These are phyloP conservation scores for Enteromius treurensis DNA, from an alignment of 2,797 vertebrate species.

Conservation along the genomic window DNA sequence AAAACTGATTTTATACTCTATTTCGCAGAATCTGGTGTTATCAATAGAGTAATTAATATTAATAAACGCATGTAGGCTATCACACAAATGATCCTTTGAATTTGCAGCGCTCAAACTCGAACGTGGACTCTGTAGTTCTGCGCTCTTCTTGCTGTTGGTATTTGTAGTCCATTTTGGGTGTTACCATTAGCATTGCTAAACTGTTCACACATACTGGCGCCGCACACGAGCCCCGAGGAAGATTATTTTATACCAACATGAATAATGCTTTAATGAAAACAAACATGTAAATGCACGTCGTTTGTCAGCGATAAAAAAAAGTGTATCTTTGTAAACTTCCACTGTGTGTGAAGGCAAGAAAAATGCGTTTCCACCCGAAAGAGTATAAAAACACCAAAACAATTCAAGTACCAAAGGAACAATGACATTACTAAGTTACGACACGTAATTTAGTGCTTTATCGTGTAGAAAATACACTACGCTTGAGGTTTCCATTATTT, in stretches of 20 bases:
- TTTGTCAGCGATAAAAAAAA: neutral
- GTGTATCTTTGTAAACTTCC: neutral
- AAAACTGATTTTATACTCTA: neutral
- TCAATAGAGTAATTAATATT: neutral
- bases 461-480: neutral
- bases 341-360: neutral
- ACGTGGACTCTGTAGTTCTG: slow-evolving; percentile 41
- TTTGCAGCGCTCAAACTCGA: neutral
- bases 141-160: neutral
- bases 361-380: neutral
- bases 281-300: neutral
- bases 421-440: neutral
- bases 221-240: too few relatives aligned
- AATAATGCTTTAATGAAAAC: neutral
- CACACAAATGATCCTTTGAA: neutral
- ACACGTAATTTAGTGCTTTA: neutral
- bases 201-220: neutral
- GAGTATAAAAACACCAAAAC: neutral
- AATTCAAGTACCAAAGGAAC: neutral
- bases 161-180: slow-evolving; percentile 17
- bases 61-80: neutral
- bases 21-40: neutral
- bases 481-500: neutral
- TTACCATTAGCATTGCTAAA: neutral
- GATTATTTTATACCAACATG: neutral